These are phyloP conservation scores for Talpa occidentalis DNA, from an alignment of 2,113 vertebrate species.

Conservation along the genomic window DNA sequence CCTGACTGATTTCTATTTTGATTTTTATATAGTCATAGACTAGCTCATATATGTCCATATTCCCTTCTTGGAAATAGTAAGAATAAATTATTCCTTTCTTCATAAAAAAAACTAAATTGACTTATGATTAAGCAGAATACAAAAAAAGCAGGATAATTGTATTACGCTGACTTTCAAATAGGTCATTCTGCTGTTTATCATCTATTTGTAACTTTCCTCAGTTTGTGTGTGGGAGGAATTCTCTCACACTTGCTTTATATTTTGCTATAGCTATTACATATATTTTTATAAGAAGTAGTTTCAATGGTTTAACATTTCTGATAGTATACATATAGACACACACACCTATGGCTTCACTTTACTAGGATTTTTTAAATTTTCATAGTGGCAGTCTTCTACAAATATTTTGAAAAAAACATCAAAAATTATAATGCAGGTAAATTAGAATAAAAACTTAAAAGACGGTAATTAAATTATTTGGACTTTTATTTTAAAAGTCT, in stretches of 20 bases:
- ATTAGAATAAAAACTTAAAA: not conserved
- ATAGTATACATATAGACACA: not conserved
- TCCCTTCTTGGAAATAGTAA: not conserved
- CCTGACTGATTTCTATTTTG: not conserved
- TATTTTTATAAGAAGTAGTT: not conserved
- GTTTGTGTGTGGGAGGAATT: not conserved
- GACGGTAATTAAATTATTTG: not conserved
- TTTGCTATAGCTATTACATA: not conserved
- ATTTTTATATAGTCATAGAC: not conserved
- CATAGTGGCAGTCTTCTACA: not conserved
- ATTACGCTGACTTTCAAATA: not conserved
- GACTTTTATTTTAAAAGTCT: not conserved
- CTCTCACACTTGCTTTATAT: not conserved
- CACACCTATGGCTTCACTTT: not conserved
- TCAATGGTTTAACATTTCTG: not conserved
- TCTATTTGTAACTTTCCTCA: not conserved
- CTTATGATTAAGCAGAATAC: not conserved
- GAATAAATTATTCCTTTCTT: not conserved
- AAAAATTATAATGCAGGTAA: not conserved
- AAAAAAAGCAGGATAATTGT: not conserved
- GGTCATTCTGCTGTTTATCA: not conserved
- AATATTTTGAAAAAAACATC: not conserved
- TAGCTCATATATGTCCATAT: not conserved
- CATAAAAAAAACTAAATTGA: constrained; percentile 7
- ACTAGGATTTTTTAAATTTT: not conserved